Base-by-base conservation (phyloP, 2,113 vertebrate genomes). In the Chitala chitala region DNA sequence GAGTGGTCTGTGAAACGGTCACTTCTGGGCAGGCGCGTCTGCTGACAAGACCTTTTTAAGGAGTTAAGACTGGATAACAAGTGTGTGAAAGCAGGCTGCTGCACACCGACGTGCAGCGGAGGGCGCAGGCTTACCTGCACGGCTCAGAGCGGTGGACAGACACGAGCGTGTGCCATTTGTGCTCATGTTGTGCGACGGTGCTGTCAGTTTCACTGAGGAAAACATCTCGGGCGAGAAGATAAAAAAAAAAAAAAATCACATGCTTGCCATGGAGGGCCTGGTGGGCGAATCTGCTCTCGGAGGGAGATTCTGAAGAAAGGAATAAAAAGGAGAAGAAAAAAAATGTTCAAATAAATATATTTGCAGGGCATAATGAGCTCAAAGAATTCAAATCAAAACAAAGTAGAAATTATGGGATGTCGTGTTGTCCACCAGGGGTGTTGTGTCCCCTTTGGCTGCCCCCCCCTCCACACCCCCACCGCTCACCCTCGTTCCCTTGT, bases 251-350 rank as follows among this genome's bases (percentile, higher is more conserved):
- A 22, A 31, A 26, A 22, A 59, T 31, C 55, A 33, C 56, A 59
- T 46, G 24, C 8, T 24, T 69, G 65, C 9, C 10, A 22, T 17
- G 13, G 42, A 50, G 42, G n/a, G 36, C 36, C 17, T 33, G 33
- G 22, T 10, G 63, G 38, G 44, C n/a, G 63, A 24, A 42, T 40
- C 40, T 42, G 12, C 8, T 17, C 44, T 46, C 20, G 13, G 48
- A 38, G 24, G n/a, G n/a, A 36, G 40, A 71, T 76, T 59, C 59
- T 53, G 56, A 33, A 71, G 20, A 69, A 68, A 69, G 69, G 68
- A 63, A 50, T 90, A 91, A 71, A 75, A 61, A 36, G 38, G 42
- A 26, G 24, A 61, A 5, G 12, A n/a, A 2, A 22, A 40, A 24
- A 54, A 26, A n/a, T n/a, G n/a, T n/a, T n/a, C n/a, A n/a, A 51